Conservation (phyloP, 2,113 vertebrate genomes). For the Phycodurus eques region DNA sequence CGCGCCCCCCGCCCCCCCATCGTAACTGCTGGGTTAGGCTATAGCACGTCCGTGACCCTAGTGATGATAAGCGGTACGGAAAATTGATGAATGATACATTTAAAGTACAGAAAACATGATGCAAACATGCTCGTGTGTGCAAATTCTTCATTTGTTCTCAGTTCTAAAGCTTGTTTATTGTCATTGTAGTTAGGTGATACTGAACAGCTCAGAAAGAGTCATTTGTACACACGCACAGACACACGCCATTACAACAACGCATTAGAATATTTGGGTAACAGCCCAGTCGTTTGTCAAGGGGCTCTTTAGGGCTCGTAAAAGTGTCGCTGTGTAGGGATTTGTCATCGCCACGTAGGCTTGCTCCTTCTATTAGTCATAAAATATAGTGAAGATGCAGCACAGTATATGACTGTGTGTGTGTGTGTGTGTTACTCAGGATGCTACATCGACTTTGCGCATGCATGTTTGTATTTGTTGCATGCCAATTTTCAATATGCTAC, state of each 20-base stretch:
- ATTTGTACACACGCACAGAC: conserved; percentile 45
- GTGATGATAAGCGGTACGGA: no score
- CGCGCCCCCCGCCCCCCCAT: no score
- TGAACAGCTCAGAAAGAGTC: conserved; percentile 81
- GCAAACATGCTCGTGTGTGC: neutral
- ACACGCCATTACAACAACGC: conserved; percentile 82
- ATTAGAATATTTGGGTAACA: conserved; percentile 89
- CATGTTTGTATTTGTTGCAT: conserved; percentile 43
- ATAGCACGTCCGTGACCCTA: no score
- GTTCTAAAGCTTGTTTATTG: conserved; percentile 75
- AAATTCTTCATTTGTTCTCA: conserved; percentile 36
- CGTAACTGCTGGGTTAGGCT: no score
- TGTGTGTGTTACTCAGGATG: conserved; percentile 19
- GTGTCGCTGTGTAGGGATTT: conserved; percentile 85
- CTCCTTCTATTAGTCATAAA: conserved; percentile 89
- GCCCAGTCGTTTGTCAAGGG: conserved; percentile 76
- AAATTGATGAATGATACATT: neutral
- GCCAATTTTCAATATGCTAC: conserved; percentile 57
- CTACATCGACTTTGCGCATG: conserved; percentile 11
- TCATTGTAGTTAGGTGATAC: conserved; percentile 81
- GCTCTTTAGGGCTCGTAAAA: conserved; percentile 94
- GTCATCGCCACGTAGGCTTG: conserved; percentile 83
- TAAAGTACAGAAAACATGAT: neutral
- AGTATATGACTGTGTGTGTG: conserved; percentile 12
- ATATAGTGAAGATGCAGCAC: conserved; percentile 72